These are phyloP conservation scores for Coendou prehensilis DNA, from an alignment of 2,797 vertebrate genomes.

Conservation along the genomic window DNA sequence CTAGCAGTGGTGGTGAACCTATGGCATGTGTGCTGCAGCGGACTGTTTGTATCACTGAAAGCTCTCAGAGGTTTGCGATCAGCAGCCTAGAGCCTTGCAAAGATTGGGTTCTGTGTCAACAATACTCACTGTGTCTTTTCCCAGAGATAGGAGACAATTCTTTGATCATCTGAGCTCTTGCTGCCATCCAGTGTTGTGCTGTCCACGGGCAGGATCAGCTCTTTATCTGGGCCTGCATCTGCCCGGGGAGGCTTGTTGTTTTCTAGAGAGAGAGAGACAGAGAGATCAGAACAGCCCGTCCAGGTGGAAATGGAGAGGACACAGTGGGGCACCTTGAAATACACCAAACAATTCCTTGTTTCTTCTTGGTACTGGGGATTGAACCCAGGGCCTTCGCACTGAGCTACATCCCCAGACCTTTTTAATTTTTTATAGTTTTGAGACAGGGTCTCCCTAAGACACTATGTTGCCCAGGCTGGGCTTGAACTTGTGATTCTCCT, in stretches of 20 bases:
- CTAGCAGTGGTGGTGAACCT: not conserved
- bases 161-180: conserved; percentile 97
- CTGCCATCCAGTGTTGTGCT: conserved; percentile 97
- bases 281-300: conserved; percentile 55
- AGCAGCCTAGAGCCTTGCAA: not conserved
- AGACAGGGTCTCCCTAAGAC: not conserved
- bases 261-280: conserved; percentile 89
- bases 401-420: not conserved
- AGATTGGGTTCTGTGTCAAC: not conserved
- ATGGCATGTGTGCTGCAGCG: not conserved
- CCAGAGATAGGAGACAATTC: conserved; percentile 95
- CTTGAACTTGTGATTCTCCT: not conserved
- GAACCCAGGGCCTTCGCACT: not conserved
- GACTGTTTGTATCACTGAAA: not conserved
- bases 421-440: not conserved
- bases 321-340: not conserved
- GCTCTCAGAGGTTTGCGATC: not conserved
- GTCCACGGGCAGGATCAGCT: conserved; percentile 97
- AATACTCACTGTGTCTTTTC: conserved; percentile 93
- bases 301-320: conserved; percentile 28
- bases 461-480: not conserved
- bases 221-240: conserved; percentile 98
- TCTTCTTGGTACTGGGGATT: not conserved
- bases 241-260: conserved; percentile 98
- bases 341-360: not conserved